These are phyloP conservation scores for Cynocephalus volans DNA, from an alignment of 2,113 vertebrate species.

Conservation along the genomic window DNA sequence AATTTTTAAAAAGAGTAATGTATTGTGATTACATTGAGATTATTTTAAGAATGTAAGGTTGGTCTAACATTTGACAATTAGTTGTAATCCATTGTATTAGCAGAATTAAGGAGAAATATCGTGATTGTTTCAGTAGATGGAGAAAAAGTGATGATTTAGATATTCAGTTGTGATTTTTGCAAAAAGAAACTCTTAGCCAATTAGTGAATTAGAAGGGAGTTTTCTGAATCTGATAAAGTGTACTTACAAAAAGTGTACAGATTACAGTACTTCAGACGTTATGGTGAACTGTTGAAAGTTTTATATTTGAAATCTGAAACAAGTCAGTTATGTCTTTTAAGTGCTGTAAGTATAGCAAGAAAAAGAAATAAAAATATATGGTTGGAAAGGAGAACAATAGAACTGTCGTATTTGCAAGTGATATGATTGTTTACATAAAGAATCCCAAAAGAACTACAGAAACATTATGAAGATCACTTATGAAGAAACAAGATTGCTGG, in stretches of 20 bases:
- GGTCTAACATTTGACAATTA: not conserved
- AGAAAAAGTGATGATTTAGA: constrained; percentile 26
- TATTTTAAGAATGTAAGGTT: not conserved
- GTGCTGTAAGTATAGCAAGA: not conserved
- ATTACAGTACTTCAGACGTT: not conserved
- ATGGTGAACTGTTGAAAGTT: not conserved
- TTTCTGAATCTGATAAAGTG: not conserved
- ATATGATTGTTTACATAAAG: not conserved
- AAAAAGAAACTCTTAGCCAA: not conserved
- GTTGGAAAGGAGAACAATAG: not conserved
- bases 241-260: not conserved
- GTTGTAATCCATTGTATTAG: not conserved
- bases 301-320: constrained; percentile 38
- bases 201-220: not conserved
- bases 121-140: not conserved
- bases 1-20: not conserved
- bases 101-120: not conserved
- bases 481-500: not conserved
- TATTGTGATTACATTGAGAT: not conserved
- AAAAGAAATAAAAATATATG: not conserved
- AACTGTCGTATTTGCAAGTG: not conserved
- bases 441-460: not conserved
- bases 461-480: not conserved
- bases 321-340: not conserved
- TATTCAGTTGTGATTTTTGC: not conserved